Conservation (phyloP, 2,113 vertebrate species). For the Onychostruthus taczanowskii region DNA sequence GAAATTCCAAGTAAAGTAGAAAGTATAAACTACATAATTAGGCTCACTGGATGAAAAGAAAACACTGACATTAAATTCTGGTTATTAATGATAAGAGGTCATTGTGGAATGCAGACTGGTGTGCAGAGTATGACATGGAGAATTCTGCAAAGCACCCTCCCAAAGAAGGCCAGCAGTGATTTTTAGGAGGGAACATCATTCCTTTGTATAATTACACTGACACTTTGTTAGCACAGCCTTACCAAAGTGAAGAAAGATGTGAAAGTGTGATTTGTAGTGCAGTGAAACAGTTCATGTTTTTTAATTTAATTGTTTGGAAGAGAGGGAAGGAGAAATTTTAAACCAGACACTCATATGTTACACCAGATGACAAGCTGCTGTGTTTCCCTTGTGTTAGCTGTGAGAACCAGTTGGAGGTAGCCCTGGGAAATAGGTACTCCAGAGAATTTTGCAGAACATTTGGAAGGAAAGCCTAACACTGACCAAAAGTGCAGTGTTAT, state of each 20-base stretch:
- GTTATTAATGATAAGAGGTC: background rate
- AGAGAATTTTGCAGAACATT: background rate
- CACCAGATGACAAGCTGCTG: background rate
- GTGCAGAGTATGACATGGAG: background rate
- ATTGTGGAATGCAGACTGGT: background rate
- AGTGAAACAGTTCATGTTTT: background rate
- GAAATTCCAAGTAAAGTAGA: background rate
- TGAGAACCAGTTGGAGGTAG: background rate
- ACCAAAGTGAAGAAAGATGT: background rate
- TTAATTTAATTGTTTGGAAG: background rate
- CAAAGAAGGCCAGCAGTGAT: background rate
- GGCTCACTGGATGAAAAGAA: background rate
- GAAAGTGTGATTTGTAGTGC: background rate
- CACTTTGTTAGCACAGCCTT: background rate
- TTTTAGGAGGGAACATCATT: background rate
- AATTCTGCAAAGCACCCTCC: background rate
- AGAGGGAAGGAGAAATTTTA: background rate
- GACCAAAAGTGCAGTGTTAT: background rate
- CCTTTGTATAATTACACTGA: background rate
- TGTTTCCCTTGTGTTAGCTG: background rate
- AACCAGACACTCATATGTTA: background rate
- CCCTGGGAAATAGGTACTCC: background rate
- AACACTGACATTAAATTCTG: background rate
- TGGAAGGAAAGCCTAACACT: background rate
- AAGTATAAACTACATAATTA: background rate